These are phyloP conservation scores for Dryas iulia DNA, from an alignment of 1,140 invertebrate genomes.

Conservation along the genomic window DNA sequence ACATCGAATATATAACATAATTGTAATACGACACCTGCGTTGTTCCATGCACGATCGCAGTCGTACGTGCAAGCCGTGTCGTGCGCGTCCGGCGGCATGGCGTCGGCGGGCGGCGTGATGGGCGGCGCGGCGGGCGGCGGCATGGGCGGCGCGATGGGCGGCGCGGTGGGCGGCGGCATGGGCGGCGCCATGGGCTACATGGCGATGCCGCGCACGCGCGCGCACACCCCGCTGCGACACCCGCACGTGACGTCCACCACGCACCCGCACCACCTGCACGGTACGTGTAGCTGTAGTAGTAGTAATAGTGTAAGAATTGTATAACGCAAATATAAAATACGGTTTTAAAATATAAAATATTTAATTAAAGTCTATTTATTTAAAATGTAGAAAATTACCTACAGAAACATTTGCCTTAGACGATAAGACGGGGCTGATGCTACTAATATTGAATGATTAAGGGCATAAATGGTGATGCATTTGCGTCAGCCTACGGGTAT, in stretches of 20 bases:
- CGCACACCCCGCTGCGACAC: constrained; percentile 76
- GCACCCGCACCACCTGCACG: constrained; percentile 74
- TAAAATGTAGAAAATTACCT: too few relatives aligned
- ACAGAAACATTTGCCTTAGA: too few relatives aligned
- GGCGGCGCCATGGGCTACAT: constrained; percentile 39
- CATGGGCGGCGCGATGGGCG: constrained; percentile 35
- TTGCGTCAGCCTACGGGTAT: too few relatives aligned
- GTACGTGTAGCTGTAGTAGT: too few relatives aligned
- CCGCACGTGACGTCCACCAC: constrained; percentile 75
- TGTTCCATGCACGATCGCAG: not conserved
- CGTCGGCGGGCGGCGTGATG: not conserved
- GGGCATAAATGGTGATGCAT: too few relatives aligned
- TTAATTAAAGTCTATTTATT: too few relatives aligned
- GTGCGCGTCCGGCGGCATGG: too few relatives aligned
- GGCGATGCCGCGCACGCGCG: constrained; percentile 59
- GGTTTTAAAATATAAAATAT: too few relatives aligned
- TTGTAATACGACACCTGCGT: too few relatives aligned
- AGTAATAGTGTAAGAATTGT: too few relatives aligned
- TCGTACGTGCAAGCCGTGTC: constrained; percentile 25
- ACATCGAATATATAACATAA: not conserved
- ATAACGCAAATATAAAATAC: not conserved
- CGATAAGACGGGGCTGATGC: too few relatives aligned
- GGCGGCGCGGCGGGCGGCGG: constrained; percentile 28
- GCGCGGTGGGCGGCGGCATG: constrained; percentile 23
- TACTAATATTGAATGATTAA: too few relatives aligned